Evolutionary conservation across 2,888 invertebrate species (phyloP), one percentile per base, ranked within the genome.

Genomic region (Odontothrips loti): DNA sequence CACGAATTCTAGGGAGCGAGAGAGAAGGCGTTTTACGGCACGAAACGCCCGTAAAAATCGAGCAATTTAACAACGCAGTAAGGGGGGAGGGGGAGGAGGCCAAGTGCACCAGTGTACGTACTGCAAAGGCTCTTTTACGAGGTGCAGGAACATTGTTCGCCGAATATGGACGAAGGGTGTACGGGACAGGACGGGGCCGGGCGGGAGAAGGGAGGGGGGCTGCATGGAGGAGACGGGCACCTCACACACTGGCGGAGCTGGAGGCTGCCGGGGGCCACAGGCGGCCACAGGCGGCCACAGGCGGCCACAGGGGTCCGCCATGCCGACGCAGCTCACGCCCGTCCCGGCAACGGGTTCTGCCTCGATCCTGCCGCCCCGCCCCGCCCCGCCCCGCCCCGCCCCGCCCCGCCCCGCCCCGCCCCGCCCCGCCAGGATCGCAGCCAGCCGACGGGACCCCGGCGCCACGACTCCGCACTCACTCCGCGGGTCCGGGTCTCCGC

Each of bases 61-160:
- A 68, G 68, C 68, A 68, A 68, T 68, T 68, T 68, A 23, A 68
- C 68, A 23, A 20, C n/a, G 23, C 4, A 11, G 23, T 11, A 8
- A n/a, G 63, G 23, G 23, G 68, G 68, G 68, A 23, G 68, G 11
- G 23, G 11, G 23, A 68, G 23, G 0, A 8, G 68, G 10, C 4
- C 8, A 8, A 68, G 68, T 23, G 68, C n/a, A 23, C n/a, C 23
- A 23, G 68, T 2, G 34, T 43, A 43, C 34, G 34, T 43, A 6
- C 34, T 43, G 34, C 34, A 43, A 43, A 6, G 58, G 58, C 51
- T 17, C 20, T 20, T 68, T 68, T 68, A 68, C 68, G 68, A 68
- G 68, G 68, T 68, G 68, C 20, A 68, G 68, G 68, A 68, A 68
- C 68, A 68, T 68, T 68, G 68, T 68, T 68, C 23, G 68, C 68